Percentiles rank a stretch among this genome's conserved stretches.
phyloP scores from a whole-genome alignment of 1,140 invertebrate species.

The Panagrolaimus sp. region DNA sequence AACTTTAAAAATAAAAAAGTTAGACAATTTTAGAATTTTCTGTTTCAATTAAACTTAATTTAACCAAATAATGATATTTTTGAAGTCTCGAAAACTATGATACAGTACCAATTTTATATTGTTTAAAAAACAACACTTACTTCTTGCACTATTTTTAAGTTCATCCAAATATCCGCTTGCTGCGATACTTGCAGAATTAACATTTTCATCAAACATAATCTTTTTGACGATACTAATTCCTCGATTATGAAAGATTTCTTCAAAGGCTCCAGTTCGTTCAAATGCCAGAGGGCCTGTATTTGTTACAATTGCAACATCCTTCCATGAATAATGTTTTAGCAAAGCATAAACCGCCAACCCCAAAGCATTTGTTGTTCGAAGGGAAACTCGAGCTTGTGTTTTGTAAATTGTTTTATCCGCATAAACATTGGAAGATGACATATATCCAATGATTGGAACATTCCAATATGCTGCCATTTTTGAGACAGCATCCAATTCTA shows the following conservation, averaged over 20 bases:
- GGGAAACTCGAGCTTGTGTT: constrained; percentile 49
- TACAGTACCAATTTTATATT: background rate
- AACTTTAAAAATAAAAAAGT: too few relatives aligned
- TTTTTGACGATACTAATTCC: constrained; percentile 29
- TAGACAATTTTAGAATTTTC: too few relatives aligned
- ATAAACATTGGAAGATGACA: constrained; percentile 46
- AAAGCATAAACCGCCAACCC: constrained; percentile 41
- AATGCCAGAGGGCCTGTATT: constrained; percentile 32
- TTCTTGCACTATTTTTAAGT: constrained; percentile 43
- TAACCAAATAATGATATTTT: too few relatives aligned
- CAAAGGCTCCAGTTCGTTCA: constrained; percentile 30
- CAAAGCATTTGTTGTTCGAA: constrained; percentile 52
- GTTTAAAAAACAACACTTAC: background rate
- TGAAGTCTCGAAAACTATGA: too few relatives aligned
- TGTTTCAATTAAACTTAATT: too few relatives aligned
- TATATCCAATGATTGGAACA: constrained; percentile 52
- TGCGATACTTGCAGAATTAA: constrained; percentile 42
- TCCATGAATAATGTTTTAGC: constrained; percentile 47
- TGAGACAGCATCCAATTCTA: constrained; percentile 51
- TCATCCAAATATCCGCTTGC: constrained; percentile 47
- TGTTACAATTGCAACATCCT: constrained; percentile 30
- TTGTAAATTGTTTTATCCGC: constrained; percentile 56
- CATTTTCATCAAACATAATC: constrained; percentile 50
- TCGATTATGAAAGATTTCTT: background rate
- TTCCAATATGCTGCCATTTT: constrained; percentile 57